These are phyloP conservation scores for Hylyphantes graminicola DNA, from an alignment of 1,140 invertebrate species.

Conservation along the genomic window DNA sequence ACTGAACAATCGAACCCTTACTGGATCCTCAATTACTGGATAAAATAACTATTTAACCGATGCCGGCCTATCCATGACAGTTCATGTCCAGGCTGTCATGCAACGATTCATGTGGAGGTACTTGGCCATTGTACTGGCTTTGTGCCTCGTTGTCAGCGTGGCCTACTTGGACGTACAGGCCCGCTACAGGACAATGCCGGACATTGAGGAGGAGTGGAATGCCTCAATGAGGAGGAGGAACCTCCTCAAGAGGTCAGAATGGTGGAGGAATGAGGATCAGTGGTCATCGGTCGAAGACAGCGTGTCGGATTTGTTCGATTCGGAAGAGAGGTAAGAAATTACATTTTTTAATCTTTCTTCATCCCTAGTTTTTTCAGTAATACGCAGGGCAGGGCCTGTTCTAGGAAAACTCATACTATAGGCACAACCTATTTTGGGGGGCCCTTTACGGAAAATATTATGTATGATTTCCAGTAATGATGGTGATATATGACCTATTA, in stretches of 20 bases:
- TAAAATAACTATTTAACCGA: too few relatives aligned
- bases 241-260: conserved; percentile 9
- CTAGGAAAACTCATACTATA: neutral
- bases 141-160: conserved; percentile 10
- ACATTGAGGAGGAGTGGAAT: conserved; percentile 15
- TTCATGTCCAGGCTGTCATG: too few relatives aligned
- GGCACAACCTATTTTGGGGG: too few relatives aligned
- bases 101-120: conserved; percentile 1
- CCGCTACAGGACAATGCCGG: neutral
- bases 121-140: neutral
- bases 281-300: neutral
- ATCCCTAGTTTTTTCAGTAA: neutral
- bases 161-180: conserved; percentile 29
- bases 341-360: neutral
- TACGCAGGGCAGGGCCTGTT: neutral
- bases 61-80: too few relatives aligned
- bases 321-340: conserved; percentile 13
- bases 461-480: too few relatives aligned
- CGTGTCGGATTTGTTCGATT: conserved; percentile 5
- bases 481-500: too few relatives aligned
- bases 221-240: conserved; percentile 8
- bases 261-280: neutral
- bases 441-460: too few relatives aligned
- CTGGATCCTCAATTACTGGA: too few relatives aligned
- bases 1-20: too few relatives aligned